Percentiles rank a stretch among this genome's conserved stretches.
Evolutionary conservation across 2,113 vertebrate genomes (phyloP).

Genomic region (Corythaixoides concolor): DNA sequence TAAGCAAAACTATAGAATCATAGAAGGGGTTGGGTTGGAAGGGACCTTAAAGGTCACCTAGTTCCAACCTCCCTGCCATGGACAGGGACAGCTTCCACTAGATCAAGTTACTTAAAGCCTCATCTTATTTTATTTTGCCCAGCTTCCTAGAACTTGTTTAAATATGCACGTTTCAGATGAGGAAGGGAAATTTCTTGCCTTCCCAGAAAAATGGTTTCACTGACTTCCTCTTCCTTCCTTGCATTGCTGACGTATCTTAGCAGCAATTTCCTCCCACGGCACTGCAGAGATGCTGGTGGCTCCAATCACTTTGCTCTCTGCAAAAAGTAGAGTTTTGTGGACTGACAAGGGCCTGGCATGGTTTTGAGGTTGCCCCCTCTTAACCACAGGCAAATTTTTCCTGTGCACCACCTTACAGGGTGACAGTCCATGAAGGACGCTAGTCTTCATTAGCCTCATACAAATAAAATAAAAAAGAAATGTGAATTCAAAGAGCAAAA

Average conservation of each 20-base stretch:
- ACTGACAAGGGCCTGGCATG: not conserved
- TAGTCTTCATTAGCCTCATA: not conserved
- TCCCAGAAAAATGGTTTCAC: not conserved
- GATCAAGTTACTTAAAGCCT: no score
- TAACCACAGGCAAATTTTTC: not conserved
- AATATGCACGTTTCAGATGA: not conserved
- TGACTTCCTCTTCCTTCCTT: not conserved
- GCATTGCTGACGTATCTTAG: not conserved
- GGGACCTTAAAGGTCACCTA: no score
- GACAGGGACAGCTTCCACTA: no score
- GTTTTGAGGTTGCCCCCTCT: not conserved
- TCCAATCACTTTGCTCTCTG: not conserved
- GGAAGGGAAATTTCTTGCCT: not conserved
- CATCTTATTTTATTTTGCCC: not conserved
- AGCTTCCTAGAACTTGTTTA: not conserved
- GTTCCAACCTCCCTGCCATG: no score
- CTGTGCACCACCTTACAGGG: not conserved
- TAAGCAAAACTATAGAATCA: not conserved
- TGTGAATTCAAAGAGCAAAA: not conserved
- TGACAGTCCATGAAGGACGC: accelerated
- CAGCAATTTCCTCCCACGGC: not conserved
- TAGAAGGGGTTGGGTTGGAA: no score
- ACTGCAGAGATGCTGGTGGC: not conserved
- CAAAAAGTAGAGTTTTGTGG: not conserved
- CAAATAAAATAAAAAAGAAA: not conserved